A percentile compares a stretch with the other conserved stretches of the same genome.
phyloP scores from a whole-genome alignment of 2,797 vertebrate genomes.

The Glossophaga mutica region DNA sequence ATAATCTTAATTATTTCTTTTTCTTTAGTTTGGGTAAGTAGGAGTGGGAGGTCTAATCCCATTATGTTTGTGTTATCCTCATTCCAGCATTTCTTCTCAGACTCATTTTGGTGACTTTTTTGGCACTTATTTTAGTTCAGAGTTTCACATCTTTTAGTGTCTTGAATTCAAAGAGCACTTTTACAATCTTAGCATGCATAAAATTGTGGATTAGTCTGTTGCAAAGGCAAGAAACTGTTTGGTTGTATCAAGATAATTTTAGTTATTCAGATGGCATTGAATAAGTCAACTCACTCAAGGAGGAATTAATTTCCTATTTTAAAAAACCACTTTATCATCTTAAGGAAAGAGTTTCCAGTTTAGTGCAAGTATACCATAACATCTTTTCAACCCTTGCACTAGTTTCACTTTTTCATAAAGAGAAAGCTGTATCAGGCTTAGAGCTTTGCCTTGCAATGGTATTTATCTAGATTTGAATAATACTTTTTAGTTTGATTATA shows the following conservation, averaged over 20 bases:
- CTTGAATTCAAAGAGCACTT: not conserved
- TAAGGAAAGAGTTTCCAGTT: not conserved
- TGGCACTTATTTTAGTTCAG: not conserved
- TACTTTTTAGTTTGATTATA: not conserved
- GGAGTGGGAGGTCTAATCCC: not conserved
- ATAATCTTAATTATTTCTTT: not conserved
- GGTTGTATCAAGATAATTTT: not conserved
- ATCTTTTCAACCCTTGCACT: not conserved
- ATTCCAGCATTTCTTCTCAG: not conserved
- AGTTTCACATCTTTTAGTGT: not conserved
- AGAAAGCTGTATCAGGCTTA: not conserved
- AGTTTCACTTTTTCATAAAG: not conserved
- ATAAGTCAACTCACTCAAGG: not conserved
- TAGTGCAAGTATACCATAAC: not conserved
- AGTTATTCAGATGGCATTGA: not conserved
- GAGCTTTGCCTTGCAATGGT: not conserved
- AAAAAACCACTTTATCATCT: not conserved
- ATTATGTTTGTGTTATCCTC: not conserved
- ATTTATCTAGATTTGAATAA: not conserved
- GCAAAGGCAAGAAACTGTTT: not conserved
- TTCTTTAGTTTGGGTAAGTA: not conserved
- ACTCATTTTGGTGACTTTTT: not conserved
- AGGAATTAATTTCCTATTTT: not conserved
- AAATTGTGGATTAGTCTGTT: not conserved
- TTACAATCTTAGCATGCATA: not conserved